A percentile compares a stretch with the other conserved stretches of the same genome.
Evolutionary conservation across 2,113 vertebrate species (phyloP).

Genomic region (Aythya baeri): DNA sequence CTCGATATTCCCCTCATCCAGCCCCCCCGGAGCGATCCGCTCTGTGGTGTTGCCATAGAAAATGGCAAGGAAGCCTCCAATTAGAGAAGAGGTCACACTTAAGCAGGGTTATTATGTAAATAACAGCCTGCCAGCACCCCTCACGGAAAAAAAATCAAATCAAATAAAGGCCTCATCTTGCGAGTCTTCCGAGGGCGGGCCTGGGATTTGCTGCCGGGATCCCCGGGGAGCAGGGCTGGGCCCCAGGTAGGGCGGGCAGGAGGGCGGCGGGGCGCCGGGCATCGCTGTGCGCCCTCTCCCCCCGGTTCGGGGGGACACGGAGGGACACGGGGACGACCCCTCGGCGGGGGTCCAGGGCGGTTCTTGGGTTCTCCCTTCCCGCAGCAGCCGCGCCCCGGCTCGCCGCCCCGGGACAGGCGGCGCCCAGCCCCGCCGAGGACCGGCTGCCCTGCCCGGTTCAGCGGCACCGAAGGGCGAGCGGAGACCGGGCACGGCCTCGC

Average conservation of each 20-base stretch:
- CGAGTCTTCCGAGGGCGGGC: background rate
- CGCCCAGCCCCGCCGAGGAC: too few relatives aligned
- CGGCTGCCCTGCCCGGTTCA: too few relatives aligned
- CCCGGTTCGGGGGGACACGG: background rate
- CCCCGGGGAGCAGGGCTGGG: background rate
- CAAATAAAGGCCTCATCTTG: background rate
- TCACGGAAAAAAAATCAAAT: background rate
- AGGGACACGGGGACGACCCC: background rate
- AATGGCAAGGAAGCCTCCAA: conserved; percentile 36
- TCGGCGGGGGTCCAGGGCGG: background rate
- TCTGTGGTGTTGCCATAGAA: conserved; percentile 44
- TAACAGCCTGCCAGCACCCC: background rate
- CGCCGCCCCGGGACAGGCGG: background rate
- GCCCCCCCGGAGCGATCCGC: background rate
- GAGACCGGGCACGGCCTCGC: background rate
- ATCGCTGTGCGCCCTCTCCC: background rate
- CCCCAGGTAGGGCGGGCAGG: too few relatives aligned
- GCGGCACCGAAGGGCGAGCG: background rate
- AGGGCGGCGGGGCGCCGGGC: background rate
- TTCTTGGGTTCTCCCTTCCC: background rate
- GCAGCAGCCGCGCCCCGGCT: background rate
- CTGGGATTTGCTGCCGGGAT: background rate
- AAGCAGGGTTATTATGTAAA: conserved; percentile 56
- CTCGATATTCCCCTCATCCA: background rate
- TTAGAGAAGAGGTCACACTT: conserved; percentile 51